phyloP scores from a whole-genome alignment of 2,113 vertebrate genomes.

The Gambusia holbrooki region DNA sequence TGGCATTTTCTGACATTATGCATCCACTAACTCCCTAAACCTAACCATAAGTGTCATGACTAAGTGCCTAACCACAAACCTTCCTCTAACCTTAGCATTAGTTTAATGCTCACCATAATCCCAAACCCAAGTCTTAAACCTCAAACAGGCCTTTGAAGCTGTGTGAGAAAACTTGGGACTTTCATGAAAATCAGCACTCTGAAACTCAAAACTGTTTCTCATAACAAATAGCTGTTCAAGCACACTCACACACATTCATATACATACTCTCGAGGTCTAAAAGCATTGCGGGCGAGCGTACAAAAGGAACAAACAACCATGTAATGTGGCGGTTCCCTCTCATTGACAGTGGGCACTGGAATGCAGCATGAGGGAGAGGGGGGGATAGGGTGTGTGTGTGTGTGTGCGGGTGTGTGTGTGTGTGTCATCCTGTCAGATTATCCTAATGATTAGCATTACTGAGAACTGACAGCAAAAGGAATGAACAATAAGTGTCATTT shows the following conservation, averaged over 20 bases:
- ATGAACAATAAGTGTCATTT: slow-evolving; percentile 80
- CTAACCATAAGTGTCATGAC: slow-evolving; percentile 5
- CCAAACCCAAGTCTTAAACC: slow-evolving; percentile 2
- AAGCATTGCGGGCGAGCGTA: slow-evolving; percentile 66
- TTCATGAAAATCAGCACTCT: background rate
- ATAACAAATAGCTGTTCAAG: slow-evolving; percentile 3
- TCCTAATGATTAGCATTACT: slow-evolving; percentile 81
- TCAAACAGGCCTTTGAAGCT: slow-evolving; percentile 8
- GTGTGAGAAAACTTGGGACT: slow-evolving; percentile 13
- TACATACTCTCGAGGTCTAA: slow-evolving; percentile 44
- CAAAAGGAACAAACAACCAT: slow-evolving; percentile 84
- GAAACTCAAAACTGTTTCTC: background rate
- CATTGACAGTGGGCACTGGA: slow-evolving; percentile 76
- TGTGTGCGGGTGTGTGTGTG: slow-evolving; percentile 43
- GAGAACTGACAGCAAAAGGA: slow-evolving; percentile 79
- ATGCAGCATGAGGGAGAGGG: slow-evolving; percentile 46
- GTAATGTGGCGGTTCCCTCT: slow-evolving; percentile 79
- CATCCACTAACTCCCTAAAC: background rate
- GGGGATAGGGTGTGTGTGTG: slow-evolving; percentile 2
- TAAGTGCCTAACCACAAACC: background rate
- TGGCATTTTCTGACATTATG: background rate
- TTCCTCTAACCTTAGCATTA: slow-evolving; percentile 13
- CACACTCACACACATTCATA: slow-evolving; percentile 25
- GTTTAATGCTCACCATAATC: background rate
- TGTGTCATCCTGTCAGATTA: slow-evolving; percentile 79